Conservation (phyloP, 2,888 invertebrate species). For the Argynnis bischoffii region DNA sequence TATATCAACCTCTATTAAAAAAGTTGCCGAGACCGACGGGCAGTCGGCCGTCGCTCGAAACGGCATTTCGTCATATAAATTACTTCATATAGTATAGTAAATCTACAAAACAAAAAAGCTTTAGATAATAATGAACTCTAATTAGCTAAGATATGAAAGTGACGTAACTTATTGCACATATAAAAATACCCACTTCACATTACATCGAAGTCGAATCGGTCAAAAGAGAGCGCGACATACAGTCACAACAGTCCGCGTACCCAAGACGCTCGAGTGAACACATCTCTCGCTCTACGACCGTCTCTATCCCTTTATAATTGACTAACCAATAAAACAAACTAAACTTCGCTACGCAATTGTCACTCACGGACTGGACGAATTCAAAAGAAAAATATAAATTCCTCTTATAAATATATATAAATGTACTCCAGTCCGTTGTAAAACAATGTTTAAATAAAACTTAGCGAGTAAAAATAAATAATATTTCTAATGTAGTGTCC, state of each 20-base stretch:
- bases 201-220: constrained; percentile 45
- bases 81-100: constrained; percentile 35
- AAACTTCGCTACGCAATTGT: constrained; percentile 19
- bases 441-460: constrained; percentile 45
- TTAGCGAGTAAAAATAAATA: constrained; percentile 56
- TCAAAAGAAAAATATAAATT: constrained; percentile 22
- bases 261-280: constrained; percentile 41
- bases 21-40: constrained; percentile 29
- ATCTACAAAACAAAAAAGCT: constrained; percentile 65
- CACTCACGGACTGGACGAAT: background rate
- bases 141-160: constrained; percentile 79
- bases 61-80: constrained; percentile 28
- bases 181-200: constrained; percentile 69
- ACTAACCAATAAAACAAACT: constrained; percentile 41
- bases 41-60: constrained; percentile 13
- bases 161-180: constrained; percentile 77
- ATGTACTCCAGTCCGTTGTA: constrained; percentile 23
- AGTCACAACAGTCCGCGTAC: constrained; percentile 39
- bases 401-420: constrained; percentile 18
- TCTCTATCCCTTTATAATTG: constrained; percentile 32
- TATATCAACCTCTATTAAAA: constrained; percentile 74
- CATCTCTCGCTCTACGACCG: background rate
- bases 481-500: constrained; percentile 33
- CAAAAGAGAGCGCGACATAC: background rate
- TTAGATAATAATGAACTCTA: constrained; percentile 68